These are phyloP conservation scores for Cardiocondyla obscurior DNA, from an alignment of 1,140 invertebrate genomes.

Conservation along the genomic window DNA sequence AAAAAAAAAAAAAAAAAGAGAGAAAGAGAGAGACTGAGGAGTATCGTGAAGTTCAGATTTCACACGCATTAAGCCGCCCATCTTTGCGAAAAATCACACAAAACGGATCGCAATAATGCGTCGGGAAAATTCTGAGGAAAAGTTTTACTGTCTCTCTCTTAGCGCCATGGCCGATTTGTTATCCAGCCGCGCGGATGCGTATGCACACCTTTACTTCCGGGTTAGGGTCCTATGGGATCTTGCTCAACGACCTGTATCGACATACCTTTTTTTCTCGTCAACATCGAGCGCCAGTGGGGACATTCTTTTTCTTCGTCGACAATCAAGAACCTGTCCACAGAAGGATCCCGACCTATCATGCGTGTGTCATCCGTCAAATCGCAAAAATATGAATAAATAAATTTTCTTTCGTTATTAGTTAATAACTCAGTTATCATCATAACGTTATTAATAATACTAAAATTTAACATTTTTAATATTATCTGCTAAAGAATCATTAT, in stretches of 20 bases:
- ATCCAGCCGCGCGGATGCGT: slow-evolving; percentile 81
- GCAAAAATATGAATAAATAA: background rate
- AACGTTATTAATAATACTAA: background rate
- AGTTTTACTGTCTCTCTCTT: slow-evolving; percentile 78
- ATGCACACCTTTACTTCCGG: slow-evolving; percentile 81
- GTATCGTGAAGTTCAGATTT: slow-evolving; percentile 35
- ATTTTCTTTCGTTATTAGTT: too few relatives aligned
- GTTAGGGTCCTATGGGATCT: slow-evolving; percentile 70
- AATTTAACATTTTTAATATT: background rate
- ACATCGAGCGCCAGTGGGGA: slow-evolving; percentile 59
- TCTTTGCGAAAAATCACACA: slow-evolving; percentile 53
- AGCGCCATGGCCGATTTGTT: slow-evolving; percentile 82
- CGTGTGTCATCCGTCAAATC: slow-evolving; percentile 27
- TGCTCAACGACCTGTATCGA: slow-evolving; percentile 74
- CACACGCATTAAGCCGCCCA: slow-evolving; percentile 44
- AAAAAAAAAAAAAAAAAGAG: slow-evolving; percentile 25
- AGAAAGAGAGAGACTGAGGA: slow-evolving; percentile 5
- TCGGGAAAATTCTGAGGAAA: slow-evolving; percentile 71
- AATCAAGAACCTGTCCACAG: slow-evolving; percentile 67
- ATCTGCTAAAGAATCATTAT: background rate
- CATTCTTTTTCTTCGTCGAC: slow-evolving; percentile 71
- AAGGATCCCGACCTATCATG: slow-evolving; percentile 38
- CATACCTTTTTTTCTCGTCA: slow-evolving; percentile 67
- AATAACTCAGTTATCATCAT: background rate
- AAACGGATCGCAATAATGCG: slow-evolving; percentile 71